Conservation (phyloP, 2,113 vertebrate species). For the Gopherus evgoodei region DNA sequence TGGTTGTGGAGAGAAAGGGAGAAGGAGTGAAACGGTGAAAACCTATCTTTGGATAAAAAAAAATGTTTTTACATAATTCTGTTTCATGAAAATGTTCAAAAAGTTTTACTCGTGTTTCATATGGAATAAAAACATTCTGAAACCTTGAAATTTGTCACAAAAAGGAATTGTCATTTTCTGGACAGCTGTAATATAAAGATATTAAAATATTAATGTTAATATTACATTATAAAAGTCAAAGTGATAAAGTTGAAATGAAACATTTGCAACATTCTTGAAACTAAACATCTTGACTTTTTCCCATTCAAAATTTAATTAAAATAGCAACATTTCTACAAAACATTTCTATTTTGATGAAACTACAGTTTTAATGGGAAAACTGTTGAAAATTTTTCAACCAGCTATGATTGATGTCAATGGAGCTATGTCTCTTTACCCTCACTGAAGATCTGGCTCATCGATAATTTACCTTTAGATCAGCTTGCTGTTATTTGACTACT, state of each 20-base stretch:
- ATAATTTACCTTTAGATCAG: neutral
- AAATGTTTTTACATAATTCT: neutral
- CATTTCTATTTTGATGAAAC: neutral
- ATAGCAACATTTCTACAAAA: neutral
- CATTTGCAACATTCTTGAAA: neutral
- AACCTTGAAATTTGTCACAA: slow-evolving; percentile 24
- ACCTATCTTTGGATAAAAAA: too few relatives aligned
- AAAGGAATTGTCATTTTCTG: neutral
- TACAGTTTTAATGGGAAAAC: neutral
- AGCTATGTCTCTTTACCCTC: neutral
- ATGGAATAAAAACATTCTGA: neutral
- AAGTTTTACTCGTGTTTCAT: neutral
- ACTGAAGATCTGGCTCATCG: neutral
- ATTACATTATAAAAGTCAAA: slow-evolving; percentile 43
- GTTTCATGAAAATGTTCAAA: slow-evolving; percentile 42
- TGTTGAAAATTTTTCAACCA: neutral
- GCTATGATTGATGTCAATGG: neutral
- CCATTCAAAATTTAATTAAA: neutral
- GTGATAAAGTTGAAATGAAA: slow-evolving; percentile 17
- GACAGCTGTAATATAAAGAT: neutral
- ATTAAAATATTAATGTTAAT: neutral
- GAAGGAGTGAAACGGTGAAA: too few relatives aligned
- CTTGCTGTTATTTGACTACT: neutral
- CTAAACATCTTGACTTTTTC: neutral
- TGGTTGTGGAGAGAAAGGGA: neutral